These are phyloP conservation scores for Notothenia coriiceps DNA, from an alignment of 2,113 vertebrate species.

Conservation along the genomic window DNA sequence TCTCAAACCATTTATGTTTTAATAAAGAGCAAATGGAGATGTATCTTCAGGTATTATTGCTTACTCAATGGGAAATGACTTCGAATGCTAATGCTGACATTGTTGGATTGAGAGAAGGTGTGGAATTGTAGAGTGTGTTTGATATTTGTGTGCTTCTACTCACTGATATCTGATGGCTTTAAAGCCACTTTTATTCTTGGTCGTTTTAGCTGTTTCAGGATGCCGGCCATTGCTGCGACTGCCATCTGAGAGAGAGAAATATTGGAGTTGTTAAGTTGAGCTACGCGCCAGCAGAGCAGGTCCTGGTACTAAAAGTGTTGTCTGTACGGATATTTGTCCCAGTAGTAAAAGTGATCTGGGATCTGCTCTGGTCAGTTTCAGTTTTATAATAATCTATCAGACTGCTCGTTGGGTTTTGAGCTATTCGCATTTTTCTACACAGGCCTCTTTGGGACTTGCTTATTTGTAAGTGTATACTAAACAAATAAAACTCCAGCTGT, in stretches of 20 bases:
- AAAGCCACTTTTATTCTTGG: constrained; percentile 89
- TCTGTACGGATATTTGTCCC: neutral
- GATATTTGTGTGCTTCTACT: constrained; percentile 60
- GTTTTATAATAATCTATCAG: neutral
- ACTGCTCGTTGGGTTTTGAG: too few relatives aligned
- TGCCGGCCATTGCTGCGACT: constrained; percentile 93
- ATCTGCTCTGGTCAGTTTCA: neutral
- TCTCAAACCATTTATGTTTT: constrained; percentile 15
- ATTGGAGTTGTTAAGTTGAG: neutral
- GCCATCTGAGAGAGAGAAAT: constrained; percentile 86
- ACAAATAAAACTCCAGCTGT: neutral
- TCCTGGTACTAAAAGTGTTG: neutral
- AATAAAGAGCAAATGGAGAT: constrained; percentile 20
- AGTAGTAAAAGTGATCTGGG: neutral
- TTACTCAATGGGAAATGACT: constrained; percentile 18
- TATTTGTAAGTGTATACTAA: neutral
- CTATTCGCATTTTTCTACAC: neutral
- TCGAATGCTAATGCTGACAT: neutral
- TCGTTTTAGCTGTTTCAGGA: constrained; percentile 95
- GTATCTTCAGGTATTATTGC: neutral
- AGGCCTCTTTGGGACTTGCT: neutral
- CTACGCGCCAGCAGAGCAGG: neutral
- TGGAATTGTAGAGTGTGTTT: neutral
- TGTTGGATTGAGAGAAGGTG: neutral
- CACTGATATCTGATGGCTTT: constrained; percentile 92